These are phyloP conservation scores for Ischnura elegans DNA, from an alignment of 2,888 invertebrate species.

Conservation along the genomic window DNA sequence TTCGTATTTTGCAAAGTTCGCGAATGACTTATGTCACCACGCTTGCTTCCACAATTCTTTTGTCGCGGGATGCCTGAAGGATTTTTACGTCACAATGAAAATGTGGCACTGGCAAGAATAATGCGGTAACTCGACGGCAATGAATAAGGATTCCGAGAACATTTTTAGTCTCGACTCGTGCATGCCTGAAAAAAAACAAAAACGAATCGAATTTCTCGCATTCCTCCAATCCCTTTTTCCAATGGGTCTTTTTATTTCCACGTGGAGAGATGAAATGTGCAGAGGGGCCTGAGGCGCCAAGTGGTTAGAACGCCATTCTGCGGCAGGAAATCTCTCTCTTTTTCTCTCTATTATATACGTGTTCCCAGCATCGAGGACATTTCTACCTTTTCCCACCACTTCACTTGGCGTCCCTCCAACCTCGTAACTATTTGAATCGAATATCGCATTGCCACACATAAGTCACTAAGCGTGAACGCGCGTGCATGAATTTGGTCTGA, in stretches of 20 bases:
- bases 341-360: not conserved
- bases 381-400: not conserved
- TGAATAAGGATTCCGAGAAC: not conserved
- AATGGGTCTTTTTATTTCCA: not conserved
- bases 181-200: not conserved
- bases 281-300: not conserved
- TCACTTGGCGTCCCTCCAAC: not conserved
- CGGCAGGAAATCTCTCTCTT: not conserved
- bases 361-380: not conserved
- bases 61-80: too few relatives aligned
- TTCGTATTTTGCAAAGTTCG: too few relatives aligned
- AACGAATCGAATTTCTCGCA: not conserved
- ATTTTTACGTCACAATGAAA: not conserved
- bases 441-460: too few relatives aligned
- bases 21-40: too few relatives aligned
- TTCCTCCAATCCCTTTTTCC: not conserved
- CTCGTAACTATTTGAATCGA: not conserved
- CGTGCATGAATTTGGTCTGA: too few relatives aligned
- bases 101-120: not conserved
- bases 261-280: not conserved
- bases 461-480: too few relatives aligned
- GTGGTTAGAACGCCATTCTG: not conserved
- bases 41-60: too few relatives aligned
- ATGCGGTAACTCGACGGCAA: not conserved
- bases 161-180: too few relatives aligned